Conservation (phyloP, 2,113 vertebrate genomes). For the Neogale vison region DNA sequence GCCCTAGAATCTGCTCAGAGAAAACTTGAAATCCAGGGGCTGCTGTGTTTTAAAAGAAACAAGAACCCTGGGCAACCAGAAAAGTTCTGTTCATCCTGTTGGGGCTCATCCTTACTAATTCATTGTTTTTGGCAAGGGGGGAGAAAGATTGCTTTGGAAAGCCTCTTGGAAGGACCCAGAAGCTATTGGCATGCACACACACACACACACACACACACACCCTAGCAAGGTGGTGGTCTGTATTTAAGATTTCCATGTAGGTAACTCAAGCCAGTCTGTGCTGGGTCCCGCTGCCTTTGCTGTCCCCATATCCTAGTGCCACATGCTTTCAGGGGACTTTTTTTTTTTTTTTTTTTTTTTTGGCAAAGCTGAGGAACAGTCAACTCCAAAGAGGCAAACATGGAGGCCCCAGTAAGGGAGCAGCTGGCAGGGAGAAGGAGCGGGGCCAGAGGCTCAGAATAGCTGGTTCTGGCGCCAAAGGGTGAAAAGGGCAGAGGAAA, state of each 20-base stretch:
- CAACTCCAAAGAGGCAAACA: conserved; percentile 45
- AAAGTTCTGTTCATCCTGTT: conserved; percentile 66
- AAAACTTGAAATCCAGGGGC: conserved; percentile 50
- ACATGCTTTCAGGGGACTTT: neutral
- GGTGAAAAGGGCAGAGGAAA: conserved; percentile 79
- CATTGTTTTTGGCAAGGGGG: conserved; percentile 74
- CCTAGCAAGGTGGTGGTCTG: neutral
- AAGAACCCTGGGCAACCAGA: conserved; percentile 59
- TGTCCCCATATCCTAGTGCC: neutral
- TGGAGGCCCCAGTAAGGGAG: conserved; percentile 14
- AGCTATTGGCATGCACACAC: neutral
- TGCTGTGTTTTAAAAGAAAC: conserved; percentile 68
- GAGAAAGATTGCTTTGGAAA: conserved; percentile 28
- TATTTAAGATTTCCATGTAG: neutral
- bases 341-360: neutral
- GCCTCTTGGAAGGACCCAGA: conserved; percentile 67
- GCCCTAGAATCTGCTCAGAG: conserved; percentile 44
- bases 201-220: neutral
- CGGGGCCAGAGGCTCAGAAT: conserved; percentile 55
- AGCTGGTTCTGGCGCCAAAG: conserved; percentile 58
- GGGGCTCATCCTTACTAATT: conserved; percentile 71
- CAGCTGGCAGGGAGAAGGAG: conserved; percentile 46
- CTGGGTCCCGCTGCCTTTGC: neutral
- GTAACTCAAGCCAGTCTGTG: neutral
- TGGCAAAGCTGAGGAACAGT: neutral